Evolutionary conservation across 2,888 invertebrate genomes (phyloP).

Genomic region (Cistogaster globosa): DNA sequence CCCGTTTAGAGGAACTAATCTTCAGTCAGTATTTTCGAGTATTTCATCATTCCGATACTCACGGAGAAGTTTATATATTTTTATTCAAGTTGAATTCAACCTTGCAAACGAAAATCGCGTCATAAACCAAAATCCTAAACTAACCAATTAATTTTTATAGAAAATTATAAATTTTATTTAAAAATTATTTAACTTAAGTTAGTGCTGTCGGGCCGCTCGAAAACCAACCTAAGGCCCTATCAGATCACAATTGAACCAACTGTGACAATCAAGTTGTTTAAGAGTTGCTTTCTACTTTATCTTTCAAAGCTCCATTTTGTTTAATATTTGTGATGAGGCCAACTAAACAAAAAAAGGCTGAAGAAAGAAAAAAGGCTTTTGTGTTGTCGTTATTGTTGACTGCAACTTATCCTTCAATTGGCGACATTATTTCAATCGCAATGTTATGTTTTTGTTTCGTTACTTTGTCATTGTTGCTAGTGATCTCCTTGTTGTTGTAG

Average conservation of each 20-base stretch:
- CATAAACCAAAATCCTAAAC: too few relatives aligned
- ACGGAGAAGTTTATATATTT: too few relatives aligned
- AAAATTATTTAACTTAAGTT: too few relatives aligned
- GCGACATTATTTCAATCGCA: slow-evolving; percentile 77
- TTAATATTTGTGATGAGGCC: slow-evolving; percentile 60
- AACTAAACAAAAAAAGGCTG: slow-evolving; percentile 2
- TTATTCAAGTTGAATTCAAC: too few relatives aligned
- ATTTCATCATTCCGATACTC: too few relatives aligned
- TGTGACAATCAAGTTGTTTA: slow-evolving; percentile 11
- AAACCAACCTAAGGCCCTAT: not conserved
- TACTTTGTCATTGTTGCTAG: slow-evolving; percentile 56
- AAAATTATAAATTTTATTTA: too few relatives aligned
- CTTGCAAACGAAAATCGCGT: too few relatives aligned
- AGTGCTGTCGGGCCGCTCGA: not conserved
- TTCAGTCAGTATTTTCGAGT: too few relatives aligned
- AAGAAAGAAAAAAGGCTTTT: slow-evolving; percentile 60
- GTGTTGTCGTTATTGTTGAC: slow-evolving; percentile 70
- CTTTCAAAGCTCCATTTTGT: slow-evolving; percentile 48
- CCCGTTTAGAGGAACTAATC: too few relatives aligned
- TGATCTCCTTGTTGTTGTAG: slow-evolving; percentile 33
- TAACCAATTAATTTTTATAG: too few relatives aligned
- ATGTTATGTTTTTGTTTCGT: slow-evolving; percentile 31
- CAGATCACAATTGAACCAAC: not conserved
- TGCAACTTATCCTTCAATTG: slow-evolving; percentile 80
- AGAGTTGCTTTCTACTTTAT: slow-evolving; percentile 4